Conservation (phyloP, 1,140 invertebrate species). For the Heliconius melpomene region DNA sequence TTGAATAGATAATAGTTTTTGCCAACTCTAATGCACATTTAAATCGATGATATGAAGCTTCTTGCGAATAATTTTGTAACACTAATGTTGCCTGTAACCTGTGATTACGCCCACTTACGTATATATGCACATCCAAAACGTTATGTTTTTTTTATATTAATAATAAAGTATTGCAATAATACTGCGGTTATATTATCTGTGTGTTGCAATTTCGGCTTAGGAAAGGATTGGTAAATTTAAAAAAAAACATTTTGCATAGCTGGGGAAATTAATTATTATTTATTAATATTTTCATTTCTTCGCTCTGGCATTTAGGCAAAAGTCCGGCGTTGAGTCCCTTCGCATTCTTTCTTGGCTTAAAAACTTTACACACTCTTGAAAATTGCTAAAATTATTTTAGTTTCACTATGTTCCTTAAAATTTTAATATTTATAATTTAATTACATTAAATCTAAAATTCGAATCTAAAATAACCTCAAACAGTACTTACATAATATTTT, state of each 20-base stretch:
- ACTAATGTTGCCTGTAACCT: background rate
- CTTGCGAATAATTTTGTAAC: conserved; percentile 10
- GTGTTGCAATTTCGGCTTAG: background rate
- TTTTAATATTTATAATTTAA: too few relatives aligned
- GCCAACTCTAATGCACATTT: conserved; percentile 12
- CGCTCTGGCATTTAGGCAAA: too few relatives aligned
- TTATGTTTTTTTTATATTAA: background rate
- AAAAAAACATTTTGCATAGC: background rate
- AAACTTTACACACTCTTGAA: background rate
- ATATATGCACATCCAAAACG: background rate
- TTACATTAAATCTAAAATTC: too few relatives aligned
- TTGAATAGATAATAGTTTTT: conserved; percentile 11
- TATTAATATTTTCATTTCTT: too few relatives aligned
- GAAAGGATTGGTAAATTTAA: background rate
- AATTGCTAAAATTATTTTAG: background rate
- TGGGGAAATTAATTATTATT: too few relatives aligned
- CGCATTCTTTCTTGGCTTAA: too few relatives aligned
- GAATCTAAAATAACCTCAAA: too few relatives aligned
- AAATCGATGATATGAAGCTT: conserved; percentile 6
- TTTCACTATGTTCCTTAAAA: background rate
- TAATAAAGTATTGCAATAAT: conserved; percentile 17
- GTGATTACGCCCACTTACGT: conserved; percentile 21
- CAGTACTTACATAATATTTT: too few relatives aligned
- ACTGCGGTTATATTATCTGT: background rate
- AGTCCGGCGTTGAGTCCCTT: too few relatives aligned